Base-by-base conservation (phyloP, 2,888 invertebrate species). In the Trachelus tabidus region DNA sequence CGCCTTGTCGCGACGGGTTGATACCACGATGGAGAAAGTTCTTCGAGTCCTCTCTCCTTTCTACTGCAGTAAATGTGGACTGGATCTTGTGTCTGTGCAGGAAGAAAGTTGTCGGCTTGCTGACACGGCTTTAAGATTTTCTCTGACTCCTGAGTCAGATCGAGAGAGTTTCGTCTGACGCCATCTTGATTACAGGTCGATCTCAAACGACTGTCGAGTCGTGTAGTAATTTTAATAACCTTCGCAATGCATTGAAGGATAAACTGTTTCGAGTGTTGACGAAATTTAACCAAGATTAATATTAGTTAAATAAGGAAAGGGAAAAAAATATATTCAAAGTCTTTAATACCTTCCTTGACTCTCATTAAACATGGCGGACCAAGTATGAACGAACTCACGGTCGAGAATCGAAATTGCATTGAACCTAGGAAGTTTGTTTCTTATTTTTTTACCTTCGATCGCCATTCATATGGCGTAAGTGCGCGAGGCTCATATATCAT, bases 11-110 rank as follows among this genome's bases (percentile, higher is more conserved):
- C 9, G 23, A 56, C 56, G 23, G 56, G 56, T 23, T 56, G 83
- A 81, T 68, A 80, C 74, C 79, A 78, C 78, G 77, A 77, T 81
- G 84, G 87, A 87, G 87, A 87, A 87, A 87, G 87, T 87, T 87
- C 79, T 77, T 79, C 80, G 80, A 79, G 80, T 84, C 76, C 82
- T 81, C 77, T 79, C 35, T 71, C 75, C 79, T 68, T 68, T 79
- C 79, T 75, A 78, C 79, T 76, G 68, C 77, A 82, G 71, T 78
- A 84, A 83, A 85, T 74, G 76, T 34, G 56, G 34, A 69, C 35
- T 75, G 69, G 77, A 77, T 77, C 78, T 78, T 75, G 69, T 77
- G 68, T 73, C 68, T 75, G 69, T 76, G 73, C 68, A 76, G 78
- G 83, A 84, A 85, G 83, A 85, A 85, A 83, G 83, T 84, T 83